A percentile compares a stretch with the other conserved stretches of the same genome.
Conservation (phyloP, 92 coral and sea anemone species). For the Zoanthus solanderi region DNA sequence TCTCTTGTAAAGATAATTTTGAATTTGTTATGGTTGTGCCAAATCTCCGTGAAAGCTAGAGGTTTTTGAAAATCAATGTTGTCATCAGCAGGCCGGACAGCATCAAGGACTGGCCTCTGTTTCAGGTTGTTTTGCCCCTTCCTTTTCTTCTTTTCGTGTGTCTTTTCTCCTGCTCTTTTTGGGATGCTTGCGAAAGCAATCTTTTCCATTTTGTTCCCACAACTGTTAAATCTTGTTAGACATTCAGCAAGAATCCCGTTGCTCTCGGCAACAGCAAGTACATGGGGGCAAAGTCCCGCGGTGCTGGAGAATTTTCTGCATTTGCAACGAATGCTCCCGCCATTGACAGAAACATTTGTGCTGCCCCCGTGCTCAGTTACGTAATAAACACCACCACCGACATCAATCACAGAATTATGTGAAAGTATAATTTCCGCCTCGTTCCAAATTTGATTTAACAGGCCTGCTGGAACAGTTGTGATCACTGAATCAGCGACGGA, state of each 20-base stretch:
- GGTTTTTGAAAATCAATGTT: conserved; percentile 60
- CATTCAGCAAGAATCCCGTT: conserved; percentile 47
- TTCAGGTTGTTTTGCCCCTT: conserved; percentile 65
- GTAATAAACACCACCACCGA: conserved; percentile 18
- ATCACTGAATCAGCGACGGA: conserved; percentile 53
- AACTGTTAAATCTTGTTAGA: conserved; percentile 18
- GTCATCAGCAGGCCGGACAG: conserved; percentile 30
- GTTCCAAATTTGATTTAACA: conserved; percentile 49
- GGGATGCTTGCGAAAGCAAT: conserved; percentile 43
- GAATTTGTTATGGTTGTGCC: conserved; percentile 38
- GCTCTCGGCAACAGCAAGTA: conserved; percentile 58
- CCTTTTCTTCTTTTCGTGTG: conserved; percentile 51
- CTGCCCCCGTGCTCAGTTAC: conserved; percentile 31
- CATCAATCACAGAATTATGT: neutral
- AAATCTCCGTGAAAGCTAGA: conserved; percentile 52
- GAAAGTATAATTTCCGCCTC: conserved; percentile 33
- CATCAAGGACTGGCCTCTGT: conserved; percentile 25
- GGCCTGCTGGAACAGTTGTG: conserved; percentile 44
- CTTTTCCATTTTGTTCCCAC: conserved; percentile 24
- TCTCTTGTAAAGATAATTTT: conserved; percentile 10
- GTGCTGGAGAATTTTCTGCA: conserved; percentile 51
- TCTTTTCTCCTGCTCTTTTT: conserved; percentile 54
- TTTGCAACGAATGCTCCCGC: conserved; percentile 24
- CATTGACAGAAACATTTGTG: conserved; percentile 9
- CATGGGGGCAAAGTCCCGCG: conserved; percentile 51